Percentiles rank a stretch among this genome's conserved stretches.
phyloP scores from a whole-genome alignment of 2,113 vertebrate species.

The Coregonus clupeaformis region DNA sequence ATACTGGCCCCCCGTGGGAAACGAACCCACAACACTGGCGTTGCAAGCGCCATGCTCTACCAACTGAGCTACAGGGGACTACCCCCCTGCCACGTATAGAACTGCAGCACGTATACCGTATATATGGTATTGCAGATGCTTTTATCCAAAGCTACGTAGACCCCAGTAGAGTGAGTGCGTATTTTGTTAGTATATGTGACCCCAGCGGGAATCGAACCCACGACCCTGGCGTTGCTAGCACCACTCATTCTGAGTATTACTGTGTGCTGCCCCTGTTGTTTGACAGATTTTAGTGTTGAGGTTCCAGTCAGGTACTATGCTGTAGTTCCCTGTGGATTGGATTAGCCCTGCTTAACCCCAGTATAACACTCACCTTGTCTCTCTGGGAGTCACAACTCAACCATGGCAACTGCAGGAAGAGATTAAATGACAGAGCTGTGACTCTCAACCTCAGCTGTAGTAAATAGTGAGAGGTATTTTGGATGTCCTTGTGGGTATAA shows the following conservation, averaged over 20 bases:
- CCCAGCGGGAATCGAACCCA: no score
- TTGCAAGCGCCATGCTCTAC: no score
- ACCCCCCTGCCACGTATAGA: conserved; percentile 20
- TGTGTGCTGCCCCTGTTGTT: no score
- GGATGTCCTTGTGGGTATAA: background rate
- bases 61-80: no score
- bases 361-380: conserved; percentile 9
- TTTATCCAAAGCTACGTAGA: no score
- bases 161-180: no score
- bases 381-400: conserved; percentile 24
- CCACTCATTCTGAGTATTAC: no score
- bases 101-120: conserved; percentile 6
- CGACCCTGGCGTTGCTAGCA: no score
- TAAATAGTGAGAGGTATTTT: background rate
- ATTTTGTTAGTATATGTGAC: no score
- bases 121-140: no score
- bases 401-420: background rate
- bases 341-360: conserved; percentile 33
- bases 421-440: background rate
- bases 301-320: conserved; percentile 26
- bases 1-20: no score
- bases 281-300: conserved; percentile 37
- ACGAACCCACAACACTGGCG: no score
- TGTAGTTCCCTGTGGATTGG: conserved; percentile 26
- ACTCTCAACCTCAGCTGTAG: background rate